A percentile compares a stretch with the other conserved stretches of the same genome.
These are phyloP conservation scores for Pogonus chalceus DNA, from an alignment of 1,140 invertebrate species.

Conservation along the genomic window DNA sequence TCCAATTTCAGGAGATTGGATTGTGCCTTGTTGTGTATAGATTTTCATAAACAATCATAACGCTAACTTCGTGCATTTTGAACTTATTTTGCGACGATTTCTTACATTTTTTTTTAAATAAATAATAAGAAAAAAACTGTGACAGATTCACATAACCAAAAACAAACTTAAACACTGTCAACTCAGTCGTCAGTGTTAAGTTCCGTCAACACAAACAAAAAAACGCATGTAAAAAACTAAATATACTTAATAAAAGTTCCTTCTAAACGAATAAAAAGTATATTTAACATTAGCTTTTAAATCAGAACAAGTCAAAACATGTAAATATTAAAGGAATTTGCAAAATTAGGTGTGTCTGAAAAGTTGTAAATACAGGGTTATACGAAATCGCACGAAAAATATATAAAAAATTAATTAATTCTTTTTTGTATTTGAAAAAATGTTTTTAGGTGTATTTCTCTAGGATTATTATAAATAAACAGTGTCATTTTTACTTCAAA, in stretches of 20 bases:
- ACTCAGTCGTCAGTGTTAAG: conserved; percentile 4
- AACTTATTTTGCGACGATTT: background rate
- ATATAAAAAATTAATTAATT: too few relatives aligned
- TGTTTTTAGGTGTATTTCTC: conserved; percentile 5
- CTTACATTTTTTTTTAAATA: conserved; percentile 5
- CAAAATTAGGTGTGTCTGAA: background rate
- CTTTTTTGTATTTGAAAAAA: background rate
- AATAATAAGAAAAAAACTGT: background rate
- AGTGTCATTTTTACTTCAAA: background rate
- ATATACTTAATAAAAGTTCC: conserved; percentile 5
- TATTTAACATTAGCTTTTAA: conserved; percentile 2
- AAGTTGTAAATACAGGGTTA: conserved; percentile 1
- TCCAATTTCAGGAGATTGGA: background rate
- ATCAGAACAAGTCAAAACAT: background rate
- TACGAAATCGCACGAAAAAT: background rate
- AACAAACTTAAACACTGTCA: background rate
- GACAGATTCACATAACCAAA: conserved; percentile 1
- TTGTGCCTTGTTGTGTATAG: conserved; percentile 5
- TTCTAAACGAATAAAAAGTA: conserved; percentile 5
- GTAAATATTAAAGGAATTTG: conserved; percentile 1
- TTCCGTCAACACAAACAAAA: background rate
- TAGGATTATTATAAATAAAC: conserved; percentile 1
- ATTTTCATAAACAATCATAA: background rate
- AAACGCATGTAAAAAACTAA: background rate
- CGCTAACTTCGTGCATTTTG: background rate